Evolutionary conservation across 2,797 vertebrate genomes (phyloP).

Genomic region (Lepus oiostolus): DNA sequence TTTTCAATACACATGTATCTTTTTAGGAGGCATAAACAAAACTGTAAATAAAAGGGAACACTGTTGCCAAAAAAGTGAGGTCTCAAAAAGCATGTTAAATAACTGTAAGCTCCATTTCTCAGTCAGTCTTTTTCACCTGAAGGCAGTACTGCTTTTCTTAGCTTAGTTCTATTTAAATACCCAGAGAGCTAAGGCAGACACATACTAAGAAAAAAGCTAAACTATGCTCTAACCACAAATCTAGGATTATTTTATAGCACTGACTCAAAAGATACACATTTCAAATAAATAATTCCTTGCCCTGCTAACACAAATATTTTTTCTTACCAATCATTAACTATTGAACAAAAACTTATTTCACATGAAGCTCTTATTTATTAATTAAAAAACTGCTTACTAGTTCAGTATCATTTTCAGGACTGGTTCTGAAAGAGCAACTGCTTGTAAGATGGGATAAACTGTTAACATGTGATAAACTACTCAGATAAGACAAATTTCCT

Average conservation of each 20-base stretch:
- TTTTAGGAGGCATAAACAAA: conserved; percentile 6
- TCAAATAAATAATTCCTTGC: conserved; percentile 48
- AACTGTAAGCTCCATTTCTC: conserved; percentile 35
- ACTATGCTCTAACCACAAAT: not conserved
- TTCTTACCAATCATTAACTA: not conserved
- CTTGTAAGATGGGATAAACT: conserved; percentile 71
- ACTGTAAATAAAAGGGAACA: not conserved
- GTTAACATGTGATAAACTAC: conserved; percentile 85
- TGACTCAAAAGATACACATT: conserved; percentile 53
- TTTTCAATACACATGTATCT: not conserved
- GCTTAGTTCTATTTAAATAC: not conserved
- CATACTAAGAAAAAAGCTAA: not conserved
- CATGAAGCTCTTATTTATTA: conserved; percentile 52
- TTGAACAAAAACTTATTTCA: conserved; percentile 23
- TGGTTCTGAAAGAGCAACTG: conserved; percentile 73
- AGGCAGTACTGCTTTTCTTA: conserved; percentile 20
- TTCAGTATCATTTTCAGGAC: conserved; percentile 80
- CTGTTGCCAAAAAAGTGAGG: not conserved
- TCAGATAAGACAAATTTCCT: conserved; percentile 87
- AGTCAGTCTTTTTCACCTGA: conserved; percentile 21
- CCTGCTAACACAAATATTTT: conserved; percentile 33
- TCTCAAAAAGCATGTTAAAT: conserved; percentile 22
- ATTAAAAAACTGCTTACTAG: conserved; percentile 86
- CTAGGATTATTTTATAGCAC: not conserved
- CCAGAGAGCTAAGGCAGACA: not conserved